phyloP scores from a whole-genome alignment of 1,140 invertebrate genomes.

The Ridgeia piscesae region DNA sequence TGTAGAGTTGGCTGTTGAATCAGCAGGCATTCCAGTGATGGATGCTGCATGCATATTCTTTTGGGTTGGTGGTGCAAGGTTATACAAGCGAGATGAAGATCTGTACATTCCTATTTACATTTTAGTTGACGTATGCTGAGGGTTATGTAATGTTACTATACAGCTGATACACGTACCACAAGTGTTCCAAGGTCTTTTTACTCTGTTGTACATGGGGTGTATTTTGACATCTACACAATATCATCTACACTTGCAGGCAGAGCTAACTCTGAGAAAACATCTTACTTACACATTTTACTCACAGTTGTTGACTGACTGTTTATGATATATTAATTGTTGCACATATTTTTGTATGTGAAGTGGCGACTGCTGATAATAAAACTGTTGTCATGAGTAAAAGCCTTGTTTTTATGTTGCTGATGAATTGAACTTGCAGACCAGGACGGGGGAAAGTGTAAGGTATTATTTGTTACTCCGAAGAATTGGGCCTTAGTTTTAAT shows the following conservation, averaged over 20 bases:
- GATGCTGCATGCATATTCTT: background rate
- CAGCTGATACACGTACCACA: background rate
- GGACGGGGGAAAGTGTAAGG: background rate
- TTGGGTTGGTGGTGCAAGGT: background rate
- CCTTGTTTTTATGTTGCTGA: background rate
- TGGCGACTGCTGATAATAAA: background rate
- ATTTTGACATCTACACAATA: background rate
- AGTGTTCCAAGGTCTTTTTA: background rate
- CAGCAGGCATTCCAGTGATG: background rate
- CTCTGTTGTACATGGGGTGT: background rate
- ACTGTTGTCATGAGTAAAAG: background rate
- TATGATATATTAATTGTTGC: background rate
- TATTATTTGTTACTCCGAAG: background rate
- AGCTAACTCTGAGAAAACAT: background rate
- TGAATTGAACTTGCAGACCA: background rate
- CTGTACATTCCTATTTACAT: background rate
- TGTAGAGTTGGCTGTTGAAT: background rate
- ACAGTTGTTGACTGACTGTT: background rate
- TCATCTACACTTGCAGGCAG: background rate
- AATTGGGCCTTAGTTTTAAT: no score
- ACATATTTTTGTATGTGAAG: slow-evolving; percentile 1
- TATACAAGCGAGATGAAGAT: background rate
- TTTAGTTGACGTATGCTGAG: background rate
- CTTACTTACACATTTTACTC: background rate
- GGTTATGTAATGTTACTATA: background rate